Conservation (phyloP, 2,797 vertebrate genomes). For the Avahi laniger region DNA sequence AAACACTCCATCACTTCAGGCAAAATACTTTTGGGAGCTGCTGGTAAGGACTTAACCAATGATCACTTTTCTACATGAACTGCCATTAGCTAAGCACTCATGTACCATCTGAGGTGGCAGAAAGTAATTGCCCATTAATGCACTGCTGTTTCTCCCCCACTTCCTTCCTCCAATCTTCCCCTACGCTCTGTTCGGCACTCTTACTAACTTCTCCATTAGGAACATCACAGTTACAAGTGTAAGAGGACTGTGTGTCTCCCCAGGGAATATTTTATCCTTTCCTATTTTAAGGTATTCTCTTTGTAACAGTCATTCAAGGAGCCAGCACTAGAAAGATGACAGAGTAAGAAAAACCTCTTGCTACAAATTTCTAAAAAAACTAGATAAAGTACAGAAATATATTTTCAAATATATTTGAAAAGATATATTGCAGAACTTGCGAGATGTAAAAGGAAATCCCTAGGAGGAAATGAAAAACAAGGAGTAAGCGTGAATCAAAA, state of each 20-base stretch:
- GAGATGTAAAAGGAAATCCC: conserved; percentile 44
- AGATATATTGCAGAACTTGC: not conserved
- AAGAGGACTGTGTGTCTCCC: not conserved
- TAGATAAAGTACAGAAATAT: conserved; percentile 5
- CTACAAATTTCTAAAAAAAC: conserved; percentile 36
- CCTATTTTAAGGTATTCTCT: conserved; percentile 23
- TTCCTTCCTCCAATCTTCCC: not conserved
- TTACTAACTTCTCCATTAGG: not conserved
- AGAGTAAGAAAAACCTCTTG: not conserved
- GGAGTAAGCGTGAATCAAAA: not conserved
- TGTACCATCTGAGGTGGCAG: conserved; percentile 28
- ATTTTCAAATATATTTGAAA: conserved; percentile 41
- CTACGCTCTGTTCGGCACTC: not conserved
- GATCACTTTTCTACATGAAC: not conserved
- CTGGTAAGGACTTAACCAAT: not conserved
- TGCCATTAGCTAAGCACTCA: not conserved
- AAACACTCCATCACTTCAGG: not conserved
- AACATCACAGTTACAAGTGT: not conserved
- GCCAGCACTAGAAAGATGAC: not conserved
- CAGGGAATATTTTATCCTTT: not conserved
- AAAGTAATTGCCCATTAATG: conserved; percentile 64
- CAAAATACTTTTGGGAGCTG: not conserved
- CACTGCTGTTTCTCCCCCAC: conserved; percentile 29
- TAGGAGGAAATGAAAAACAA: not conserved
- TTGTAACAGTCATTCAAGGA: conserved; percentile 48